A percentile compares a stretch with the other conserved stretches of the same genome.
phyloP scores from a whole-genome alignment of 2,113 vertebrate genomes.

The Oreochromis tanganicae region DNA sequence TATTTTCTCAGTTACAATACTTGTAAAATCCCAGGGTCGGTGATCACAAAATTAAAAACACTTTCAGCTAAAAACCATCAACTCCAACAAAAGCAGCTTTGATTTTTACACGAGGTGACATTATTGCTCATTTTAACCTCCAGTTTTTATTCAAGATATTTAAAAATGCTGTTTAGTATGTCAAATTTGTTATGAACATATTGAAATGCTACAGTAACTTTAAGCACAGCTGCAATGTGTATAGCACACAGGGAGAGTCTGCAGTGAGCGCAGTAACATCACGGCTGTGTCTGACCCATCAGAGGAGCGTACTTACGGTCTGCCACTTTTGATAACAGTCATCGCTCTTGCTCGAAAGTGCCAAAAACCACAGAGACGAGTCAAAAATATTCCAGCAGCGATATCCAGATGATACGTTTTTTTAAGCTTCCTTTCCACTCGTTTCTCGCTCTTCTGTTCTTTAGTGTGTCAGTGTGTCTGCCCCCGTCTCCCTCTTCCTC shows the following conservation, averaged over 20 bases:
- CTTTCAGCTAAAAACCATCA: neutral
- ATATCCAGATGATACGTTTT: neutral
- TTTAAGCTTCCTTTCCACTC: neutral
- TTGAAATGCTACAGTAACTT: neutral
- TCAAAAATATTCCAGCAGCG: neutral
- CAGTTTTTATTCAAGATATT: neutral
- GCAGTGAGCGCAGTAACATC: neutral
- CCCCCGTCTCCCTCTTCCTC: neutral
- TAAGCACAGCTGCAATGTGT: neutral
- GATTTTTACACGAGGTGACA: neutral
- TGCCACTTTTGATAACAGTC: slow-evolving; percentile 67
- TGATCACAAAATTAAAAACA: neutral
- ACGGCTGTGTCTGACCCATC: neutral
- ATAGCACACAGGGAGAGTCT: neutral
- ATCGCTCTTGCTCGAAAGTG: slow-evolving; percentile 34
- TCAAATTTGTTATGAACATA: neutral
- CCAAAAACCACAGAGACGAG: neutral
- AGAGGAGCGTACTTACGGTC: slow-evolving; percentile 63
- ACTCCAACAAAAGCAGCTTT: neutral
- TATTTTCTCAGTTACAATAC: neutral
- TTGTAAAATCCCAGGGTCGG: neutral
- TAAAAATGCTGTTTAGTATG: neutral
- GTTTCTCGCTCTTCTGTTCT: neutral
- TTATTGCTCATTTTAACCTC: neutral
- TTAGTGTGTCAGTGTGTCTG: neutral